A percentile compares a stretch with the other conserved stretches of the same genome.
Conservation (phyloP, 2,888 invertebrate species). For the Drosophila paracracens region DNA sequence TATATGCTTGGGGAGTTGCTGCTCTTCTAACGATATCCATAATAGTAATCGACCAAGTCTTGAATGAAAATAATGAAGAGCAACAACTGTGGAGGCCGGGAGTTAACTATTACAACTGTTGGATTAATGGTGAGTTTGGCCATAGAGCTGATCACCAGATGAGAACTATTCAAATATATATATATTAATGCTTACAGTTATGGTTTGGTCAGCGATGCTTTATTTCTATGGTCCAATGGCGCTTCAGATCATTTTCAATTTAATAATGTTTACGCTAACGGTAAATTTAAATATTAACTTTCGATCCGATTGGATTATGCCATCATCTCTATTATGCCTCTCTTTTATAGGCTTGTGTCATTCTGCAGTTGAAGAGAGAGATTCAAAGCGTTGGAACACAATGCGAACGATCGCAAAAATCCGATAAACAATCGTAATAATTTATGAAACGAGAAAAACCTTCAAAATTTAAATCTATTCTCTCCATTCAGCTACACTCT, state of each 20-base stretch:
- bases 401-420: conserved; percentile 63
- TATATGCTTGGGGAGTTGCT: conserved; percentile 81
- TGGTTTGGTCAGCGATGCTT: conserved; percentile 72
- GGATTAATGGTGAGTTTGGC: conserved; percentile 86
- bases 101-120: conserved; percentile 86
- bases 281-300: conserved; percentile 13
- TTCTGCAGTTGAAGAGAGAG: conserved; percentile 72
- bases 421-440: conserved; percentile 76
- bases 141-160: background rate
- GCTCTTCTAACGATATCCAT: conserved; percentile 60
- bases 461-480: too few species aligned
- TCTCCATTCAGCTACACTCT: conserved; percentile 88
- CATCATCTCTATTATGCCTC: background rate
- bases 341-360: conserved; percentile 58
- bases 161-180: too few species aligned
- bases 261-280: conserved; percentile 78
- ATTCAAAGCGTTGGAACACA: conserved; percentile 59
- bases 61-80: conserved; percentile 11
- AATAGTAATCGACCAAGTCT: conserved; percentile 71
- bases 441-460: background rate
- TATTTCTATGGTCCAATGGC: conserved; percentile 81
- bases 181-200: conserved; percentile 43
- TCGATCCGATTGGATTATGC: background rate
- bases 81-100: conserved; percentile 84
- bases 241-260: conserved; percentile 77